Evolutionary conservation across 2,797 vertebrate species (phyloP).

Genomic region (Petrocephalus schoutedeni): DNA sequence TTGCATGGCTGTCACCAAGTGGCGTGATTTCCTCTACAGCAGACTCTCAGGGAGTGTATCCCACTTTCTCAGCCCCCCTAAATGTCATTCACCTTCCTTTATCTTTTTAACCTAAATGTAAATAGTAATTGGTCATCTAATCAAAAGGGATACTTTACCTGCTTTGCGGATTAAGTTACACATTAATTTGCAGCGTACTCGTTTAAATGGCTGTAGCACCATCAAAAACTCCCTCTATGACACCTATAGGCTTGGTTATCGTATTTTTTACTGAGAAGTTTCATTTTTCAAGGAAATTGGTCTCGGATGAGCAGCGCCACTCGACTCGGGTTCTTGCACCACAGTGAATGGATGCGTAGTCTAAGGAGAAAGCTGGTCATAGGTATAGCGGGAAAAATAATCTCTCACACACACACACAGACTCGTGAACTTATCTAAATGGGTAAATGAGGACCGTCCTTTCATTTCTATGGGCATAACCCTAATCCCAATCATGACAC

Average conservation of each 20-base stretch:
- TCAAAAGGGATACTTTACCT: background rate
- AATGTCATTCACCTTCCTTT: background rate
- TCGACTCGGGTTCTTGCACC: background rate
- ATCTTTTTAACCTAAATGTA: conserved; percentile 2
- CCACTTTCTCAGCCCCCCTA: background rate
- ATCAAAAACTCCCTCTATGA: conserved; percentile 10
- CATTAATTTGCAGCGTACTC: conserved; percentile 17
- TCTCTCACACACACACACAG: no score
- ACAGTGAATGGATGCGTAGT: background rate
- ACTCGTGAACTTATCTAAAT: no score
- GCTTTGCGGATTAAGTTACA: conserved; percentile 16
- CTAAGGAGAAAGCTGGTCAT: background rate
- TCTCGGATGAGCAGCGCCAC: background rate
- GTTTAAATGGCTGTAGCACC: conserved; percentile 22
- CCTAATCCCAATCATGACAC: no score
- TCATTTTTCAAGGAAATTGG: conserved; percentile 17
- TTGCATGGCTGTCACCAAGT: no score
- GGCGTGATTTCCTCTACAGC: background rate
- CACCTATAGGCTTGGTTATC: conserved; percentile 4
- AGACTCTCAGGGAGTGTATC: background rate
- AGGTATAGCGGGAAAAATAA: no score
- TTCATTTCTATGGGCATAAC: no score
- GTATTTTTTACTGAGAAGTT: background rate
- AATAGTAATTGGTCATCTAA: background rate
- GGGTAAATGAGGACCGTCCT: no score